Base-by-base conservation (phyloP, 1,140 invertebrate genomes). In the Periplaneta americana region DNA sequence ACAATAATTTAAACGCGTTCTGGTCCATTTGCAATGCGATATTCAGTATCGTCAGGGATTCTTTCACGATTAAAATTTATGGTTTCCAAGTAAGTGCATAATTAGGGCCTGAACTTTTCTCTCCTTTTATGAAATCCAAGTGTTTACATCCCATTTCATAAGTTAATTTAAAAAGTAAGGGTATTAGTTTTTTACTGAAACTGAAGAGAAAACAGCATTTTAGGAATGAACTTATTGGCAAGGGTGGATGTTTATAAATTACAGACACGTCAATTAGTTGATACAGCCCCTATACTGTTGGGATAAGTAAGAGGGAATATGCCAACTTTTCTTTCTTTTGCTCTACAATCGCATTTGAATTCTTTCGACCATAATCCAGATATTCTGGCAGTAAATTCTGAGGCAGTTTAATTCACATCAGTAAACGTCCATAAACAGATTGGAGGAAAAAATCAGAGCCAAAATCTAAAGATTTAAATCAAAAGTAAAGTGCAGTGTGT, bases 151-250 rank as follows among this genome's bases (percentile, higher is more conserved):
- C 33, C 0, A 22, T 77, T 77, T 33, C n/a, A 34, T 77, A 77
- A 77, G 75, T 77, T 77, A 77, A 77, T 77, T 77, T 77, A 66
- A 57, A 28, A 66, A 66, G 22, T 66, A 66, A 66, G 22, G 48
- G 9, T n/a, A 8, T n/a, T 28, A 28, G 48, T 66, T 66, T 66
- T 66, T 48, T 18, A 6, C 39, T 48, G 13, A 22, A 48, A 48
- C 39, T 48, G 39, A 22, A 18, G 17, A 48, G n/a, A 15, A 48
- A 15, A 48, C n/a, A 6, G 6, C 39, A 48, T 48, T 22, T 13
- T 48, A 48, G 1, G 22, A 8, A n/a, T n/a, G n/a, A 28, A 66
- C 22, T 66, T 28, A 5, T 66, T n/a, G 48, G 22, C 48, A 66
- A 10, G 11, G 22, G 22, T 9, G 22, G 3, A 66, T 28, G 48